Base-by-base conservation (phyloP, 2,113 vertebrate species). In the Myocastor coypus region DNA sequence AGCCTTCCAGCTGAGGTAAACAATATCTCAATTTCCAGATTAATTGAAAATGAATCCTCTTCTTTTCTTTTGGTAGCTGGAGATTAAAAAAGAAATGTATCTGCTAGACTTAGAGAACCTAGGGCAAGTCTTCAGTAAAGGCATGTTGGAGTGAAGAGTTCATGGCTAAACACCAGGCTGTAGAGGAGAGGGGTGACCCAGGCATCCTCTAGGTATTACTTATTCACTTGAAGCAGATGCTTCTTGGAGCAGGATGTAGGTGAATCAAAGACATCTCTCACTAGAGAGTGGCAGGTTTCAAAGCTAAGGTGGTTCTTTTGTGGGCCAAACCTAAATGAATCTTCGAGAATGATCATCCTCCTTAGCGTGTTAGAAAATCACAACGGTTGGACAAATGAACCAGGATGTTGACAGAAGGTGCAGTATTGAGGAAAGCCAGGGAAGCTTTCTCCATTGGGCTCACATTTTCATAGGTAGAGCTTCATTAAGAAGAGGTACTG, bases 11-110 rank as follows among this genome's bases (percentile, higher is more conserved):
- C 83, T 81, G 10, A n/a, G 22, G 20, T 71, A 46, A 87, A 64
- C 34, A 73, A 4, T 17, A 83, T 52, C 46, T 91, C n/a, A 68
- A 68, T 93, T 97, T 93, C 10, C 50, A 30, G 40, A 84, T 68
- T 84, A 77, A 88, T 73, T 93, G 10, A 91, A 84, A 24, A 37
- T 78, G 52, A 34, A 6, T 42, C 8, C 6, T n/a, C 50, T 57
- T 4, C 5, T 30, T 59, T 17, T 32, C 24, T 93, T 57, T 71
- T 64, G 20, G 30, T 55, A 24, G 26, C 7, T 22, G 42, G 24
- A 57, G 24, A 34, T 40, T 68, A 17, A 88, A 93, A 92, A 5
- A 94, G 42, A 89, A 89, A 82, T 82, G 8, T 12, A 37, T 14
- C 50, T 40, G 34, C 37, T 63, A 63, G 30, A 77, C 26, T 55